Evolutionary conservation across 2,888 invertebrate species (phyloP).

Genomic region (Noctua comes): DNA sequence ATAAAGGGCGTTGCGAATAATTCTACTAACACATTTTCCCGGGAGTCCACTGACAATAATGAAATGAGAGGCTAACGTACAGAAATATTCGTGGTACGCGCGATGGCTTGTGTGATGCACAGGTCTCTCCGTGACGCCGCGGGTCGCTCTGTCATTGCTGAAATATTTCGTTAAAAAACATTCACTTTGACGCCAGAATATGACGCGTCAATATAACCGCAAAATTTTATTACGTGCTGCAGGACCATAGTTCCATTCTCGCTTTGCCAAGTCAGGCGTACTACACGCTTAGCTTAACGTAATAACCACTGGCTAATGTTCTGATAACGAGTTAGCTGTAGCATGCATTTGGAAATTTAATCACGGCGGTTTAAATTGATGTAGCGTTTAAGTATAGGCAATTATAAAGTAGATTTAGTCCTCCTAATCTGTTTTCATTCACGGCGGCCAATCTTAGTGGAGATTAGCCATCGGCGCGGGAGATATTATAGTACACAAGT

Average conservation of each 20-base stretch:
- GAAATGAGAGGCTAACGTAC: constrained; percentile 67
- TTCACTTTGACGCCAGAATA: constrained; percentile 62
- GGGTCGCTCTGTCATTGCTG: constrained; percentile 61
- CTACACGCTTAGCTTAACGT: constrained; percentile 38
- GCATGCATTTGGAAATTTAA: constrained; percentile 13
- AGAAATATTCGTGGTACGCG: constrained; percentile 67
- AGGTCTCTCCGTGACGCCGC: constrained; percentile 56
- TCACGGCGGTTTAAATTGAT: not conserved
- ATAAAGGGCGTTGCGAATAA: constrained; percentile 46
- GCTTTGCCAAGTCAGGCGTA: constrained; percentile 52
- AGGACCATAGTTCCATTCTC: constrained; percentile 31
- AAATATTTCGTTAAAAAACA: constrained; percentile 70
- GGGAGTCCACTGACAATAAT: constrained; percentile 64
- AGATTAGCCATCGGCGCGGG: too few relatives aligned
- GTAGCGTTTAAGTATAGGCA: not conserved
- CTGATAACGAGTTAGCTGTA: constrained; percentile 35
- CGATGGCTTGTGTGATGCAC: constrained; percentile 59
- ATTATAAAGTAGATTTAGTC: not conserved
- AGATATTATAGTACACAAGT: too few relatives aligned
- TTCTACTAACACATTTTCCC: constrained; percentile 61
- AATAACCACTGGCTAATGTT: constrained; percentile 47
- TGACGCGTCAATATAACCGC: constrained; percentile 48
- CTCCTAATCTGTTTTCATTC: not conserved
- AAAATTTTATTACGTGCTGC: constrained; percentile 60
- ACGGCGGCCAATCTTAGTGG: too few relatives aligned